Evolutionary conservation across 2,113 vertebrate species (phyloP).

Genomic region (Pterocles orientalis): DNA sequence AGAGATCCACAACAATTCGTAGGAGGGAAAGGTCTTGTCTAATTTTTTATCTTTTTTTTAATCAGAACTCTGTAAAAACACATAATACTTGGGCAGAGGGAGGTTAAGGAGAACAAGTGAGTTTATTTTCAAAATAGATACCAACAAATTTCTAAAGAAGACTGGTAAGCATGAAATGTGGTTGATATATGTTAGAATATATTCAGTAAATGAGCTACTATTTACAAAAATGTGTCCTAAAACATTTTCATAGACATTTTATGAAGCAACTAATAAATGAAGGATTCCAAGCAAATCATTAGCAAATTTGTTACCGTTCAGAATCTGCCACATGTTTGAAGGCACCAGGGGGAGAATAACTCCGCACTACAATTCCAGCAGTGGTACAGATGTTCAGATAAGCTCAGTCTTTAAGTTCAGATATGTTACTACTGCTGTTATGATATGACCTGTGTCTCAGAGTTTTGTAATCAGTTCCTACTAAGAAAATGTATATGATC

Average conservation of each 20-base stretch:
- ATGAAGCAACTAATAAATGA: not conserved
- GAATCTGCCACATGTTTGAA: not conserved
- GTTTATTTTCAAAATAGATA: not conserved
- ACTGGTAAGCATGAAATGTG: not conserved
- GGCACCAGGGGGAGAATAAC: not conserved
- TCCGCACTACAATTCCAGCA: not conserved
- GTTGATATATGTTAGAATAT: not conserved
- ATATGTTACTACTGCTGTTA: not conserved
- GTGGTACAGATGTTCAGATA: not conserved
- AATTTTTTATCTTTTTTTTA: rapidly evolving
- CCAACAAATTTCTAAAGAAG: not conserved
- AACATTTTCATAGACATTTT: not conserved
- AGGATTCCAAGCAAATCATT: not conserved
- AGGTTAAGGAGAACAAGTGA: not conserved
- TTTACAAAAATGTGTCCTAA: not conserved
- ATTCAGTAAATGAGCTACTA: not conserved
- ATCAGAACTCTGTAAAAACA: not conserved
- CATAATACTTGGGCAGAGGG: too few species aligned
- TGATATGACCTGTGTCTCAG: not conserved
- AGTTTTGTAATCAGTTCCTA: not conserved
- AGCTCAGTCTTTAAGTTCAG: not conserved
- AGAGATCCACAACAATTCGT: not conserved
- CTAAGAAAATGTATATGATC: not conserved
- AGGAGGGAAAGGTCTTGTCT: not conserved
- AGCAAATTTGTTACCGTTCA: not conserved